A percentile compares a stretch with the other conserved stretches of the same genome.
Evolutionary conservation across 2,797 vertebrate species (phyloP).

Genomic region (Alauda arvensis): DNA sequence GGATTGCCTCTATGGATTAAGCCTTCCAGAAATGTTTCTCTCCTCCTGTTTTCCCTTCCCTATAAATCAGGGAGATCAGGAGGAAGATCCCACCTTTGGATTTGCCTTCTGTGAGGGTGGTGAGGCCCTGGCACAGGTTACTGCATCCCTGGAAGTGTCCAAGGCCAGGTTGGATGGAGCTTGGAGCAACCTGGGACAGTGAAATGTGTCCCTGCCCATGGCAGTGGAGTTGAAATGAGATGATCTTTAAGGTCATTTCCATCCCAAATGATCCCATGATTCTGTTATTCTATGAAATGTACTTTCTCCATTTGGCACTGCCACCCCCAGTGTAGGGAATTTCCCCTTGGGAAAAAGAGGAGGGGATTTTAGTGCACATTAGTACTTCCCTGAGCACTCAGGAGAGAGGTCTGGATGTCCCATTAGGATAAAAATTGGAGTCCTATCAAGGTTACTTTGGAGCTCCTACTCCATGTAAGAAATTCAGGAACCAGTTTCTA

Average conservation of each 20-base stretch:
- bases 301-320: background rate
- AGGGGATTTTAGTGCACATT: background rate
- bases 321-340: background rate
- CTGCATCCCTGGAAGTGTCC: background rate
- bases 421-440: background rate
- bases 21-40: conserved; percentile 21
- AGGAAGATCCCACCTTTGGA: background rate
- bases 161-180: rapidly evolving
- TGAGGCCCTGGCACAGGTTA: background rate
- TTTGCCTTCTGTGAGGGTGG: background rate
- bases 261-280: background rate
- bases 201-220: background rate
- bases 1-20: conserved; percentile 37
- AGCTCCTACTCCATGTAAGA: background rate
- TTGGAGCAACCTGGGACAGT: rapidly evolving
- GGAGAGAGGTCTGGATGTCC: background rate
- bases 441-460: background rate
- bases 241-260: background rate
- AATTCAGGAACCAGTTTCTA: background rate
- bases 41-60: background rate
- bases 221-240: background rate
- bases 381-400: background rate
- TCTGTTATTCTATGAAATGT: rapidly evolving
- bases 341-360: background rate
- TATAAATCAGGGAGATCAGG: background rate